Conservation (phyloP, 2,888 invertebrate genomes). For the Fragum fragum region DNA sequence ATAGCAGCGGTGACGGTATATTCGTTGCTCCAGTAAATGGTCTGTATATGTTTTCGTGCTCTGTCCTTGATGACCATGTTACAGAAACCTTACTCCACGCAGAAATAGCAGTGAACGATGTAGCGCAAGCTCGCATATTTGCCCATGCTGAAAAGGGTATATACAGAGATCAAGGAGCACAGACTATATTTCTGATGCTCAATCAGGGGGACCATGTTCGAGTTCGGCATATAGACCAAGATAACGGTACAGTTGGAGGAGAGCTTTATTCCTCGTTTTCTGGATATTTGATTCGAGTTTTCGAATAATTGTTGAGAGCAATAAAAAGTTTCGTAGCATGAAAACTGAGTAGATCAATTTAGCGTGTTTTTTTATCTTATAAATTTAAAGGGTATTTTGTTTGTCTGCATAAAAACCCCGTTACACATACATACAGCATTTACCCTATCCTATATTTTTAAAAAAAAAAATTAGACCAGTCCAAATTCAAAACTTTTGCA, state of each 20-base stretch:
- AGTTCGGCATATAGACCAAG: conserved; percentile 30
- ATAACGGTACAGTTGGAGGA: conserved; percentile 39
- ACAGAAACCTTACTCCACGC: conserved; percentile 29
- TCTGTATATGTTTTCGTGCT: conserved; percentile 1
- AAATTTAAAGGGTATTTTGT: too few species aligned
- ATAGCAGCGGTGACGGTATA: not conserved
- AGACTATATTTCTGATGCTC: conserved; percentile 36
- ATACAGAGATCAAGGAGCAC: conserved; percentile 49
- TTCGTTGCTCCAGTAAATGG: not conserved
- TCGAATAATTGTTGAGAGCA: conserved; percentile 1
- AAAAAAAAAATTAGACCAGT: too few species aligned
- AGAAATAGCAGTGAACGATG: conserved; percentile 39
- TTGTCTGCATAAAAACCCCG: too few species aligned
- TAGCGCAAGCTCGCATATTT: conserved; percentile 32
- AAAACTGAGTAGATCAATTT: too few species aligned
- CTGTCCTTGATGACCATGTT: not conserved
- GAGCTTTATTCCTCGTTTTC: conserved; percentile 46
- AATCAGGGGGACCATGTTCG: conserved; percentile 37
- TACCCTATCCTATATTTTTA: too few species aligned
- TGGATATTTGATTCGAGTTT: conserved; percentile 32
- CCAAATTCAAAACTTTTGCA: too few species aligned
- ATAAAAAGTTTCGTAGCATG: too few species aligned
- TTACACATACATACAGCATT: too few species aligned
- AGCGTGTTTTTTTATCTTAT: too few species aligned
- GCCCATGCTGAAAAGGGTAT: conserved; percentile 25